These are phyloP conservation scores for Brachypteracias leptosomus DNA, from an alignment of 2,113 vertebrate genomes.

Conservation along the genomic window DNA sequence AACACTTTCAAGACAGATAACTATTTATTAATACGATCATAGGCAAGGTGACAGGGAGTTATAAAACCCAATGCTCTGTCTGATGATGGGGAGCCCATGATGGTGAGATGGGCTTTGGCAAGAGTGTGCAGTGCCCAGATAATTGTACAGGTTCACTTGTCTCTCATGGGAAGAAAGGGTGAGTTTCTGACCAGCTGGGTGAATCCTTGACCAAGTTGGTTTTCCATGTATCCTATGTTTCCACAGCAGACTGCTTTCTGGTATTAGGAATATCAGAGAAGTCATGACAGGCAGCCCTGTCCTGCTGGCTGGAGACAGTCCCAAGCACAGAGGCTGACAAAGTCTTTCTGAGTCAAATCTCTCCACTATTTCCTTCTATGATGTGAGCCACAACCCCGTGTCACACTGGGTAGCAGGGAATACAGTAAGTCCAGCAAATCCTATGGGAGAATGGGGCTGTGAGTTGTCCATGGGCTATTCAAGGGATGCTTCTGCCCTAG, in stretches of 20 bases:
- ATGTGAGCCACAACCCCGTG: neutral
- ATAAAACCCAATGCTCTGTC: neutral
- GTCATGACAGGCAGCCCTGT: neutral
- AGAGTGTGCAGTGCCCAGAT: neutral
- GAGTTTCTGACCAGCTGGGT: neutral
- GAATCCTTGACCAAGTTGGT: neutral
- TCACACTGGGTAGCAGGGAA: neutral
- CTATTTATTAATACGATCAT: neutral
- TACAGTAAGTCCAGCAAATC: neutral
- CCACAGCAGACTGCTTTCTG: neutral
- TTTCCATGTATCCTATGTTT: neutral
- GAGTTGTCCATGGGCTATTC: neutral
- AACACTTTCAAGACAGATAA: neutral
- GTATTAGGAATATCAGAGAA: neutral
- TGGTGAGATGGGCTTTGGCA: neutral
- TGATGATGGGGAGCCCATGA: accelerated
- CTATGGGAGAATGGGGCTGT: neutral
- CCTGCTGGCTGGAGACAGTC: neutral
- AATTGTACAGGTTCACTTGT: neutral
- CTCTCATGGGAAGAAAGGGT: neutral
- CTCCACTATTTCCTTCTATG: neutral
- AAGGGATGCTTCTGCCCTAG: neutral
- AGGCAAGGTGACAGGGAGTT: neutral
- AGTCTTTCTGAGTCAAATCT: neutral
- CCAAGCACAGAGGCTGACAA: neutral